A percentile compares a stretch with the other conserved stretches of the same genome.
phyloP scores from a whole-genome alignment of 1,140 invertebrate genomes.

The Sarcophaga bullata region DNA sequence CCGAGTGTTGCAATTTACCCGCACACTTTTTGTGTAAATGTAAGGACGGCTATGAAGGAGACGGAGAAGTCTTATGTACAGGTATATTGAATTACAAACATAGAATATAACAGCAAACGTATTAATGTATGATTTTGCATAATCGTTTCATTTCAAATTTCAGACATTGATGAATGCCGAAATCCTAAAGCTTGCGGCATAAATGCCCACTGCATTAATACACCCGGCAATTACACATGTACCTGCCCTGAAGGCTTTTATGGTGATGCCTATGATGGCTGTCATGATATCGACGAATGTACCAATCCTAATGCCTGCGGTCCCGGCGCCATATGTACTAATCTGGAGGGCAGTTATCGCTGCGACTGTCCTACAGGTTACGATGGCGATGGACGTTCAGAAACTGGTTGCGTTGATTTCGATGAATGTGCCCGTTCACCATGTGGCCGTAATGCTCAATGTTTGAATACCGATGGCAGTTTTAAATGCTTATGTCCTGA shows the following conservation, averaged over 20 bases:
- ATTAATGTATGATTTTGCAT: not conserved
- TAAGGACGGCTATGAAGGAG: conserved; percentile 87
- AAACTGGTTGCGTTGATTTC: conserved; percentile 74
- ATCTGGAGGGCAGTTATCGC: conserved; percentile 79
- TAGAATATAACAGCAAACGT: not conserved
- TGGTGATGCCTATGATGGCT: conserved; percentile 88
- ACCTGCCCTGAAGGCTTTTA: conserved; percentile 82
- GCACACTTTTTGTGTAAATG: conserved; percentile 95
- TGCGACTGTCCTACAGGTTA: conserved; percentile 86
- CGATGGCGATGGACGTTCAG: conserved; percentile 76
- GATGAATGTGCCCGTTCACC: conserved; percentile 76
- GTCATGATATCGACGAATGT: conserved; percentile 87
- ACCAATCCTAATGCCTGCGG: conserved; percentile 78
- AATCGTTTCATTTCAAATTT: not conserved
- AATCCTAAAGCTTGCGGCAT: conserved; percentile 80
- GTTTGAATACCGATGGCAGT: conserved; percentile 77
- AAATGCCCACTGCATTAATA: conserved; percentile 85
- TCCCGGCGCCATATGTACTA: conserved; percentile 80
- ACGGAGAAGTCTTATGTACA: conserved; percentile 84
- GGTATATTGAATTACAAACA: conserved; percentile 67
- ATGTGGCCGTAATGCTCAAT: conserved; percentile 79
- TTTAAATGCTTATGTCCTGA: conserved; percentile 81
- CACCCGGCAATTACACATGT: conserved; percentile 89
- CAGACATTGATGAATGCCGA: conserved; percentile 89
- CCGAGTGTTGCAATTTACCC: conserved; percentile 94